Evolutionary conservation across 2,797 vertebrate genomes (phyloP), one percentile per base, ranked within the genome.

Genomic region (Pantherophis alleghaniensis): DNA sequence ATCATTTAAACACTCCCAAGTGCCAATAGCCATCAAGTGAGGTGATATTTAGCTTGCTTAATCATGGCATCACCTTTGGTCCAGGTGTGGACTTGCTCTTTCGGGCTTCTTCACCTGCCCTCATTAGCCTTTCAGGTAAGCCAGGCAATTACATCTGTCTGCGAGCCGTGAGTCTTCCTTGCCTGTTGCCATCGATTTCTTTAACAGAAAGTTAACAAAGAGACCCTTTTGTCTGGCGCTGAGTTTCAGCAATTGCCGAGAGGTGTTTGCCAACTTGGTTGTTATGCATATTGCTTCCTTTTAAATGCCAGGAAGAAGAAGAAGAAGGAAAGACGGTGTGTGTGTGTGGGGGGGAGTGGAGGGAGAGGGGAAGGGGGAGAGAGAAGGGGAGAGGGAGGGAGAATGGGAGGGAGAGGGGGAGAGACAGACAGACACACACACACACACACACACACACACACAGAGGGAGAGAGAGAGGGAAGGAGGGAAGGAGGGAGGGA

Each of bases 191-290:
- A 91, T 93, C 47, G 86, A 91, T 90, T 92, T 90, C 92, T 90
- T 66, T n/a, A 5, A 47, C 59, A n/a, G 32, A 86, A 87, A 66
- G 79, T 92, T 90, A 92, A 92, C 92, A n/a, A 90, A 90, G 79
- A 66, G 32, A 51, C 9, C 14, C 53, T 60, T 56, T 86, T 66
- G 92, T 86, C 79, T 53, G 90, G 63, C 14, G 16, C 88, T 9
- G 10, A 83, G 59, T 47, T 14, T 14, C n/a, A 24, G 59, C 74
- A 37, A 90, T 90, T 61, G 88, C 28, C 0, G 22, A 2, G 4
- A 9, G 1, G n/a, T 9, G 1, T 90, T 90, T 66, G 92, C 92
- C 92, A 66, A 87, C 32, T 51, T 11, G 47, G 24, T 63, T 90
- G 92, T 86, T 56, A 86, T n/a, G 88, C 59, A 28, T 51, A 56